phyloP scores from a whole-genome alignment of 2,113 vertebrate genomes.

The Coreoperca whiteheadi region DNA sequence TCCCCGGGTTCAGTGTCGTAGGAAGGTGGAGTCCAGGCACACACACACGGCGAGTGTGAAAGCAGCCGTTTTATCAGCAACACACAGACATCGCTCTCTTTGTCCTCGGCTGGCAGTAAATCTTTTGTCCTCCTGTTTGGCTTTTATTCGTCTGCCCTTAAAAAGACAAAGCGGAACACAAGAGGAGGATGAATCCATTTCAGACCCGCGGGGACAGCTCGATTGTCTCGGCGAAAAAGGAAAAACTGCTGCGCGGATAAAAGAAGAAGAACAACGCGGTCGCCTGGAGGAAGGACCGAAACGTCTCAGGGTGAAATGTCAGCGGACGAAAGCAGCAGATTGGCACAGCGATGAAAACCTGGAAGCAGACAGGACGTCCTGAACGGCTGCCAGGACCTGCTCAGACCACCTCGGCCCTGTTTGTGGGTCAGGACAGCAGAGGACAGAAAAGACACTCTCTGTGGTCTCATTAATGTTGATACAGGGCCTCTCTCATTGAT shows the following conservation, averaged over 20 bases:
- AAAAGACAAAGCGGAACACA: constrained; percentile 26
- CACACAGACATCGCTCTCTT: constrained; percentile 22
- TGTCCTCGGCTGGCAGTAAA: constrained; percentile 44
- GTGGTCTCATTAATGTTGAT: not conserved
- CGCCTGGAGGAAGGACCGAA: constrained; percentile 30
- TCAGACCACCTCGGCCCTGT: constrained; percentile 3
- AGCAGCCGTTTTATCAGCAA: constrained; percentile 21
- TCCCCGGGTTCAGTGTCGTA: not conserved
- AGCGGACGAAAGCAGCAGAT: constrained; percentile 36
- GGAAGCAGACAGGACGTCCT: not conserved
- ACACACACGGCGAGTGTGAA: constrained; percentile 16
- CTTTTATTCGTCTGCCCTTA: constrained; percentile 36
- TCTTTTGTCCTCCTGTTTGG: constrained; percentile 51
- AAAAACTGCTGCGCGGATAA: constrained; percentile 37
- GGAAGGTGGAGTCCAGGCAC: constrained; percentile 32
- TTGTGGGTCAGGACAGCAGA: constrained; percentile 19
- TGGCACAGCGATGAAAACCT: constrained; percentile 26
- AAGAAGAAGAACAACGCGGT: constrained; percentile 22
- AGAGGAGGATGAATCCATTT: constrained; percentile 43
- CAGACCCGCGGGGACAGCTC: constrained; percentile 27
- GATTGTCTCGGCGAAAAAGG: not conserved
- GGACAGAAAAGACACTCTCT: not conserved
- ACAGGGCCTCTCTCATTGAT: not conserved
- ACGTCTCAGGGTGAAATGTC: constrained; percentile 38
- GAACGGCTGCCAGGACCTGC: not conserved